Percentiles rank a stretch among this genome's conserved stretches.
Evolutionary conservation across 2,113 vertebrate species (phyloP).

Genomic region (Canis aureus): DNA sequence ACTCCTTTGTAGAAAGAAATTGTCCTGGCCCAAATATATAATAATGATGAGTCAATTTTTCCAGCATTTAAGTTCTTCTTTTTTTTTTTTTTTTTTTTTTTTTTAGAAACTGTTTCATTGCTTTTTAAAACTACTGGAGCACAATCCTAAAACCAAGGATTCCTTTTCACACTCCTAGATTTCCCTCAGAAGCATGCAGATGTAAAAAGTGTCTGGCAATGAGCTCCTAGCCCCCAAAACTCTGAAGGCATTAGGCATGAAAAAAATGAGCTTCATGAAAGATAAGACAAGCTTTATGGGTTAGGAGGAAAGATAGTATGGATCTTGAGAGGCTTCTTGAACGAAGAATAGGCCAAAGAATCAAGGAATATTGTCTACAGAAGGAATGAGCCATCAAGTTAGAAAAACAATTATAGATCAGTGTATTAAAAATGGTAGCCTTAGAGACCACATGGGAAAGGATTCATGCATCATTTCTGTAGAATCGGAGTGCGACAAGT

Average conservation of each 20-base stretch:
- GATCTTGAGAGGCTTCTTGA: background rate
- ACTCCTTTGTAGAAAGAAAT: background rate
- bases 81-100: background rate
- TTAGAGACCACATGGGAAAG: background rate
- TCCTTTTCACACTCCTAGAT: background rate
- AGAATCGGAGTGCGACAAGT: background rate
- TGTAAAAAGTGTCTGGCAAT: background rate
- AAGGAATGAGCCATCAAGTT: background rate
- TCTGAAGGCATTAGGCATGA: background rate
- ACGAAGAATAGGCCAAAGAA: background rate
- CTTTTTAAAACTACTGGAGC: background rate
- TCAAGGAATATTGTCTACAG: background rate
- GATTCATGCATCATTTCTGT: background rate
- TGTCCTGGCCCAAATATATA: background rate
- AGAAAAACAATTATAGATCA: background rate
- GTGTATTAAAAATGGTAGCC: background rate
- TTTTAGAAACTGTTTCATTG: background rate
- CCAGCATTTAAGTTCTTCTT: background rate
- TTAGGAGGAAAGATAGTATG: background rate
- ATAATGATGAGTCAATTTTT: background rate
- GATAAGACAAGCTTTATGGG: background rate
- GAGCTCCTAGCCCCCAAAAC: background rate
- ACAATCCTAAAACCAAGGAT: accelerated
- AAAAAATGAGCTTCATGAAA: background rate
- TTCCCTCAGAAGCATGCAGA: background rate